phyloP scores from a whole-genome alignment of 1,140 invertebrate species.

The Trialeurodes vaporariorum region DNA sequence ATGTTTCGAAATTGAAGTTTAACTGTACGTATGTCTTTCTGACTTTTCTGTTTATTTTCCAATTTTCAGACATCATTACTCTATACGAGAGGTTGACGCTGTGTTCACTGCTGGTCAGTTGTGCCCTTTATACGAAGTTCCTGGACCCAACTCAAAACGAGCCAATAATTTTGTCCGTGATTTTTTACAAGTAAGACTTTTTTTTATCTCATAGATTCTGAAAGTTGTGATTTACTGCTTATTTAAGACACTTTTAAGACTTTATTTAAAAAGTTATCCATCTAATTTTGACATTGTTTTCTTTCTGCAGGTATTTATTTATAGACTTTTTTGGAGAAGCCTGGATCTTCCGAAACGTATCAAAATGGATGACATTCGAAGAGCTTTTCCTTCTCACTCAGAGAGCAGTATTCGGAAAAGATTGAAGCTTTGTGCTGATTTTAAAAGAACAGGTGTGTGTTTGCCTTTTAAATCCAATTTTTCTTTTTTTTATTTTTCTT shows the following conservation, averaged over 20 bases:
- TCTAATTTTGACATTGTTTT: not conserved
- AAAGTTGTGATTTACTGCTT: no score
- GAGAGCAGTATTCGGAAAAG: constrained; percentile 95
- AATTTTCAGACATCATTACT: constrained; percentile 82
- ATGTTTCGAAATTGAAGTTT: no score
- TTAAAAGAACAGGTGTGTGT: constrained; percentile 79
- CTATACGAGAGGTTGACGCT: constrained; percentile 77
- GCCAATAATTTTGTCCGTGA: constrained; percentile 98
- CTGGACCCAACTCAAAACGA: constrained; percentile 95
- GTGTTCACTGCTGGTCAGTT: constrained; percentile 91
- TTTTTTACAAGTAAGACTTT: constrained; percentile 69
- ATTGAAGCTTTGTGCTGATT: constrained; percentile 95
- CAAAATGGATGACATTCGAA: constrained; percentile 98
- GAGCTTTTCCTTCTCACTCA: constrained; percentile 90
- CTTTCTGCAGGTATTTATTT: constrained; percentile 85
- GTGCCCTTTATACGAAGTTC: constrained; percentile 95
- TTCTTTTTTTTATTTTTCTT: constrained; percentile 12
- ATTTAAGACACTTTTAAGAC: no score
- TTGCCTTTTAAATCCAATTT: constrained; percentile 13
- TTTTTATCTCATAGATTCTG: no score
- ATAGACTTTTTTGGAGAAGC: constrained; percentile 96
- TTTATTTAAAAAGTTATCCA: no score
- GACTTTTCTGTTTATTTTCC: no score
- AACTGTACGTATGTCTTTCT: no score
- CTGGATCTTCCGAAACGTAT: constrained; percentile 79